A percentile compares a stretch with the other conserved stretches of the same genome.
Evolutionary conservation across 2,888 invertebrate genomes (phyloP).

Genomic region (Drosophila pegasa): DNA sequence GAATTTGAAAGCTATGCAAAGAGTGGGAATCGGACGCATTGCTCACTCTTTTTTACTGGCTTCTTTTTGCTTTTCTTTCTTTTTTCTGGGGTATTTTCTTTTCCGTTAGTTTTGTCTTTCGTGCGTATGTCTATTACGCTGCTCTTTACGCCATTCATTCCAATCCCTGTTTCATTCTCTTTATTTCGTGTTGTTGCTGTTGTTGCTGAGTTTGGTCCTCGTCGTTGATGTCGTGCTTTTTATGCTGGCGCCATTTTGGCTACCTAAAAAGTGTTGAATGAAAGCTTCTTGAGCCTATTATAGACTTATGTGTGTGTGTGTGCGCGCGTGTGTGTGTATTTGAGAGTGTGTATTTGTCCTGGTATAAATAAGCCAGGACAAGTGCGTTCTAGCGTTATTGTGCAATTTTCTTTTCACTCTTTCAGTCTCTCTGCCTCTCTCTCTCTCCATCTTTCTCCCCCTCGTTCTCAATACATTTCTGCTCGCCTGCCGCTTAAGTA

Average conservation of each 20-base stretch:
- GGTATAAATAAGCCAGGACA: constrained; percentile 54
- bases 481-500: constrained; percentile 11
- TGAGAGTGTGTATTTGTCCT: constrained; percentile 9
- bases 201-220: constrained; percentile 15
- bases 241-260: constrained; percentile 74
- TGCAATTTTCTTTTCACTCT: constrained; percentile 51
- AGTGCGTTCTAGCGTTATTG: constrained; percentile 67
- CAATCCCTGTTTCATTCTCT: constrained; percentile 35
- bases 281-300: constrained; percentile 78
- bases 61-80: constrained; percentile 4
- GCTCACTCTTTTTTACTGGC: constrained; percentile 27
- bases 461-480: not conserved
- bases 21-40: constrained; percentile 28
- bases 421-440: not conserved
- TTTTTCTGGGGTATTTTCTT: constrained; percentile 19
- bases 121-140: constrained; percentile 60
- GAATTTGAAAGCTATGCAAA: constrained; percentile 43
- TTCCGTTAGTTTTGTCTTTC: constrained; percentile 56
- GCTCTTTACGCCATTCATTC: constrained; percentile 49
- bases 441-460: not conserved
- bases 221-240: constrained; percentile 50
- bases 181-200: constrained; percentile 4
- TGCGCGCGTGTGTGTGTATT: constrained; percentile 19
- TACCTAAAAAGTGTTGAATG: constrained; percentile 76
- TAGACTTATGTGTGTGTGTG: constrained; percentile 36